Evolutionary conservation across 2,888 invertebrate species (phyloP).

Genomic region (Andrena bucephala): DNA sequence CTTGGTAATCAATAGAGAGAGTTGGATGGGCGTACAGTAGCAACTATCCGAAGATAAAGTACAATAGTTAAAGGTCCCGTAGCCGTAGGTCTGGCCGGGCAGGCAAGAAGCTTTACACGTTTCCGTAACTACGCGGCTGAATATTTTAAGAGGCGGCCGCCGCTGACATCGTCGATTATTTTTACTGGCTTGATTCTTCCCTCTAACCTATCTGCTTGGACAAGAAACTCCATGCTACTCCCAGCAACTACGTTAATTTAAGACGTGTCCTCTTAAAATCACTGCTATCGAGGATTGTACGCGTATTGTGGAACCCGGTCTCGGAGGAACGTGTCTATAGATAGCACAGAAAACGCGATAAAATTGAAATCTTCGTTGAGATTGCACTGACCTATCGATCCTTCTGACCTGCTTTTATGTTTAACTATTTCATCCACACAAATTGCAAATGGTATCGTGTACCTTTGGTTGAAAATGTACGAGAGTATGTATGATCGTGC

Average conservation of each 20-base stretch:
- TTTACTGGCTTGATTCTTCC: conserved; percentile 43
- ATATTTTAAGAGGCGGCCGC: conserved; percentile 54
- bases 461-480: background rate
- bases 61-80: conserved; percentile 12
- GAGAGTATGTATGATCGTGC: background rate
- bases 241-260: background rate
- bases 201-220: background rate
- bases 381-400: background rate
- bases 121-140: conserved; percentile 40
- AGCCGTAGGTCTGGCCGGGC: background rate
- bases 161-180: conserved; percentile 54
- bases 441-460: background rate
- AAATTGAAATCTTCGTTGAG: background rate
- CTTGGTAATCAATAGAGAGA: conserved; percentile 34
- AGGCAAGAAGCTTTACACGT: conserved; percentile 46
- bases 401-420: background rate
- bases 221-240: conserved; percentile 31
- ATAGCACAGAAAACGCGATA: background rate
- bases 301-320: background rate
- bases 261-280: background rate
- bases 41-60: conserved; percentile 31
- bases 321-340: too few relatives aligned
- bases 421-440: background rate
- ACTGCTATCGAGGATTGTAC: background rate
- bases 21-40: background rate